Percentiles rank a stretch among this genome's conserved stretches.
These are phyloP conservation scores for Stenotaenia linearis DNA, from an alignment of 2,888 invertebrate species.

Conservation along the genomic window DNA sequence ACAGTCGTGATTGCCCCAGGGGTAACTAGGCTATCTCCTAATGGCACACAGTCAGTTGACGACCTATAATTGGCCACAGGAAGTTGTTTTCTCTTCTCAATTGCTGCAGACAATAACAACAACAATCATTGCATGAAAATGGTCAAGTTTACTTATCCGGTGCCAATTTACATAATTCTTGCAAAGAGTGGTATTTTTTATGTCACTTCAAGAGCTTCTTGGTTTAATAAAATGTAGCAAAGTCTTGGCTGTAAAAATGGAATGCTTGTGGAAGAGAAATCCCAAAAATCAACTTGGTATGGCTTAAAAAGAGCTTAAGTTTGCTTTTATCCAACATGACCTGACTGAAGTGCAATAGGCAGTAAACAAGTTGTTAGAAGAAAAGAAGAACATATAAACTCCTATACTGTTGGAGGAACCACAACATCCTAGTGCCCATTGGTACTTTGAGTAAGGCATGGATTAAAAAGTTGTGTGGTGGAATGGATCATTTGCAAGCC, in stretches of 20 bases:
- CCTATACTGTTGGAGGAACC: too few species aligned
- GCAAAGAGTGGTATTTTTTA: background rate
- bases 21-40: background rate
- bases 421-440: too few species aligned
- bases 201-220: background rate
- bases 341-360: background rate
- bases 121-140: background rate
- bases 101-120: background rate
- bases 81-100: background rate
- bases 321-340: background rate
- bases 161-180: background rate
- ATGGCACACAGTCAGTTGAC: background rate
- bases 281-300: background rate
- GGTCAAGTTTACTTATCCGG: background rate
- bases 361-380: background rate
- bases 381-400: background rate
- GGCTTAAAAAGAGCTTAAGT: background rate
- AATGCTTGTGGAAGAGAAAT: background rate
- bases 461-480: too few species aligned
- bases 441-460: too few species aligned
- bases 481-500: too few species aligned
- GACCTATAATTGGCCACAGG: background rate
- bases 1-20: background rate
- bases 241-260: background rate
- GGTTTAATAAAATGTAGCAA: background rate